Evolutionary conservation across 2,113 vertebrate genomes (phyloP), one percentile per base, ranked within the genome.

Genomic region (Osmerus eperlanus): DNA sequence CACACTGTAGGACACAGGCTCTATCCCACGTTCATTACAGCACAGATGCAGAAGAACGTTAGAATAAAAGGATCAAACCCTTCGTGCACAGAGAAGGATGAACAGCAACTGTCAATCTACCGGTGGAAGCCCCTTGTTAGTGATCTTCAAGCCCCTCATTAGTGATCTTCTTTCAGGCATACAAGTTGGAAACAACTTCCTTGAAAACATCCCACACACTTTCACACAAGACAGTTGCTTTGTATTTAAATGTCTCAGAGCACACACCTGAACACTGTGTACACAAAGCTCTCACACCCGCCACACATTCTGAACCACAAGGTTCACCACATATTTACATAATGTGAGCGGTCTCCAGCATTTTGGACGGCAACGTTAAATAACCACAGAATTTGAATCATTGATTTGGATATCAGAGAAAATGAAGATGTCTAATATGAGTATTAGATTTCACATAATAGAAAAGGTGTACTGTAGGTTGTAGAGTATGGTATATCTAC

Each of bases 301-400:
- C 12, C 56, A 54, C 41, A 32, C 61, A 47, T 54, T 68, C 76
- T 72, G 59, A 77, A 67, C 67, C 8, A 58, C 56, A 65, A 70
- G 36, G 75, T 47, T 71, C 58, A 63, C 9, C 77, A 84, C 56
- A 83, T 79, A 86, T 85, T 79, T 87, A 84, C 86, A 85, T 73
- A 63, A 76, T 78, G 69, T 70, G 74, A 74, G 47, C 59, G 13
- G 41, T 89, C 85, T 88, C 84, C 87, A 92, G 84, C 84, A 83
- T 74, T 71, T 63, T 63, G 74, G 73, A 82, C 29, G n/a, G 36
- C 8, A 61, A 62, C 47, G 25, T 68, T 3, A 55, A 53, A 67
- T 53, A 67, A 68, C 28, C 19, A 18, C 29, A 15, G 70, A 70
- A 29, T 59, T 11, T 15, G 9, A 0, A 12, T 28, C 1, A 9